Evolutionary conservation across 2,888 invertebrate genomes (phyloP), one percentile per base, ranked within the genome.

Genomic region (Sinhomidia bicolor): DNA sequence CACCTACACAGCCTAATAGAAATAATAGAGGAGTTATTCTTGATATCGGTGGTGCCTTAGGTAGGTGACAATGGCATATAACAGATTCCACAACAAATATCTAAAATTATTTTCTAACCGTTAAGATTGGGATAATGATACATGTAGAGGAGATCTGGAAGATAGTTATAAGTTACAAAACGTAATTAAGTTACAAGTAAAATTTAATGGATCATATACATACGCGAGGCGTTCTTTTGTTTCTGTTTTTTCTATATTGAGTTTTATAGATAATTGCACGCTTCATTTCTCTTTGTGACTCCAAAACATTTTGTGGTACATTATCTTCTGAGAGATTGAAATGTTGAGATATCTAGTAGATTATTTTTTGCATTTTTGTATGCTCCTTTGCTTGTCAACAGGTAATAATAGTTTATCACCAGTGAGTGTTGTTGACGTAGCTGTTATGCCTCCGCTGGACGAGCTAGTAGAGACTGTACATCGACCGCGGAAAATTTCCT

Each of bases 401-500:
- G 89, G 89, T 89, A 89, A 81, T 79, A 89, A 65, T 89, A 89
- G 85, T 84, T 89, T 89, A 89, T 89, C 88, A 32, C 89, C 89
- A 80, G 89, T 89, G 84, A 80, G 85, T 85, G 80, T 89, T 83
- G 87, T 82, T 84, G 88, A 88, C 79, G 65, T 88, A 84, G 89
- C 90, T 29, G 80, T 90, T 36, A 85, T 90, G 90, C 90, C 90
- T 47, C 89, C 89, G 65, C 81, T 90, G 78, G 90, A 90, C 32
- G 90, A 90, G 29, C 47, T 88, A 44, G 81, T 88, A 62, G 89
- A 90, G 71, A 85, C 89, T 32, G 60, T 84, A 10, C 71, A 87
- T 80, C 81, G 90, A 65, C 90, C 90, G 29, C 86, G 92, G 71
- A 91, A 96, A 93, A 94, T 95, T 83, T 96, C 97, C 62, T 99